phyloP scores from a whole-genome alignment of 2,797 vertebrate genomes.

The Microctenopoma lineatum region DNA sequence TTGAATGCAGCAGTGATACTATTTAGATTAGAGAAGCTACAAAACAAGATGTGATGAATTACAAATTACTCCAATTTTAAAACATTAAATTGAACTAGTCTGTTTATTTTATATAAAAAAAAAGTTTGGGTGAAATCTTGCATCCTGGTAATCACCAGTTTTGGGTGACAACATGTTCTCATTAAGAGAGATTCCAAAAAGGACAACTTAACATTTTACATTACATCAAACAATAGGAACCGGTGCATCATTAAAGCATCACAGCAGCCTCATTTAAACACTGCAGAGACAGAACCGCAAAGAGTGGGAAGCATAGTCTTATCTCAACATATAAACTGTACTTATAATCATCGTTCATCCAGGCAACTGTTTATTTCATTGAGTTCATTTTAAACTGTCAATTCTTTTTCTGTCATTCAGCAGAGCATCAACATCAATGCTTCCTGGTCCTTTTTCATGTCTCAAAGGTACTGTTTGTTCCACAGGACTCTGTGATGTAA shows the following conservation, averaged over 20 bases:
- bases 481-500: slow-evolving; percentile 20
- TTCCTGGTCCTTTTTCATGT: not conserved
- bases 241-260: slow-evolving; percentile 35
- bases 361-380: slow-evolving; percentile 10
- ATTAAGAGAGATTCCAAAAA: slow-evolving; percentile 24
- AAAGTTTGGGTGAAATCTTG: not conserved
- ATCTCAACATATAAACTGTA: slow-evolving; percentile 13
- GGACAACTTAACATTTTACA: slow-evolving; percentile 40
- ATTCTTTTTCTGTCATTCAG: not conserved
- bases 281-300: slow-evolving; percentile 12
- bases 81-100: not conserved
- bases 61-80: not conserved
- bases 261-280: slow-evolving; percentile 27
- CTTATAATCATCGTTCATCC: slow-evolving; percentile 17
- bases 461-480: slow-evolving; percentile 20
- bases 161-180: slow-evolving; percentile 32
- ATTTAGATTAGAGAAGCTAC: not conserved
- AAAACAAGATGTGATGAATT: not conserved
- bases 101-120: not conserved
- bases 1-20: slow-evolving; percentile 4
- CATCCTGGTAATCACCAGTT: slow-evolving; percentile 1
- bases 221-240: slow-evolving; percentile 44
- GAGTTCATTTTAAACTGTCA: slow-evolving; percentile 21
- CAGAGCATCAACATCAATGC: slow-evolving; percentile 14
- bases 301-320: slow-evolving; percentile 1